Conservation (phyloP, 2,888 invertebrate genomes). For the Geophilus truncorum region DNA sequence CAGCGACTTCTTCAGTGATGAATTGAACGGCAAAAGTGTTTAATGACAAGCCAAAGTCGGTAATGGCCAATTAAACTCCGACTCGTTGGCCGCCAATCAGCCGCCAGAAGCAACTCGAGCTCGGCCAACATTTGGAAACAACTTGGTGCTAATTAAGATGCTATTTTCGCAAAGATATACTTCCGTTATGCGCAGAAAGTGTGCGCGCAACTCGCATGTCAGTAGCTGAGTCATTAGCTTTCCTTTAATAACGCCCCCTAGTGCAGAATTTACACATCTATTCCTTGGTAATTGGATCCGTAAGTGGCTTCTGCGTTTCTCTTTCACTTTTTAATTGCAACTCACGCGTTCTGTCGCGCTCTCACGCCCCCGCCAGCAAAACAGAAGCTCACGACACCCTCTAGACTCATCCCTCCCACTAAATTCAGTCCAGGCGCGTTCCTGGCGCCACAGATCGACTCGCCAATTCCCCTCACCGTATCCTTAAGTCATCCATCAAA, state of each 20-base stretch:
- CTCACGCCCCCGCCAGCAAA: neutral
- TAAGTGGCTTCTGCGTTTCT: conserved; percentile 7
- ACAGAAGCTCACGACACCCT: neutral
- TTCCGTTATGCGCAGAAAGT: neutral
- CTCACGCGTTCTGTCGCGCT: conserved; percentile 16
- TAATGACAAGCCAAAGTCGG: conserved; percentile 13
- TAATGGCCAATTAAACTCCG: conserved; percentile 27
- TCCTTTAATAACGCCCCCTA: neutral
- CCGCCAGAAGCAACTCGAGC: conserved; percentile 14
- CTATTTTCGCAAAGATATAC: neutral
- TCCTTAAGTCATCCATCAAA: neutral
- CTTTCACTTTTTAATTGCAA: conserved; percentile 14
- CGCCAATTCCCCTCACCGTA: neutral
- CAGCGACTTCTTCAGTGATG: neutral
- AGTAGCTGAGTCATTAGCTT: conserved; percentile 10
- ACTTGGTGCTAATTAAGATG: conserved; percentile 30
- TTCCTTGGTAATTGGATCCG: conserved; percentile 3
- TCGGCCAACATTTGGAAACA: conserved; percentile 25
- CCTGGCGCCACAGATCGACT: neutral
- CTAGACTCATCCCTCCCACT: neutral
- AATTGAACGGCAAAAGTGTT: conserved; percentile 14
- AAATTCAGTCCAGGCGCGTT: neutral
- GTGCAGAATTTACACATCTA: neutral
- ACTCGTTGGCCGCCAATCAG: conserved; percentile 20
- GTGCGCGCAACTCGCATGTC: neutral